phyloP scores from a whole-genome alignment of 1,140 invertebrate species.

The Oreohelix idahoensis region DNA sequence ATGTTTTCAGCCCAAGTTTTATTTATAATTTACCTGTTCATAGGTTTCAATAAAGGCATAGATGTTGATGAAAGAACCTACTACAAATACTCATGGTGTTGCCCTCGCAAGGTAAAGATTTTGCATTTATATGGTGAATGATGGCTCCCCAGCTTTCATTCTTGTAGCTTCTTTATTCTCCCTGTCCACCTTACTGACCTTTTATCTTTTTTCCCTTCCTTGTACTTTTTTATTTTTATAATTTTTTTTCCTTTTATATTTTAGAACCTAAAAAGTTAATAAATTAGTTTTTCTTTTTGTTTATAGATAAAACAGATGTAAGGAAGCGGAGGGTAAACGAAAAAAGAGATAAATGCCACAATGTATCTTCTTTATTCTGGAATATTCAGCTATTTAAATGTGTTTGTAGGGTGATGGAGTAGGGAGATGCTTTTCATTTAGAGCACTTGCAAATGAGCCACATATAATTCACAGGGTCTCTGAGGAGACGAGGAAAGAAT shows the following conservation, averaged over 20 bases:
- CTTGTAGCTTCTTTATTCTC: not conserved
- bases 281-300: not conserved
- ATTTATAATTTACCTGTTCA: not conserved
- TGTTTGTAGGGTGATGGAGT: no score
- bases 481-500: no score
- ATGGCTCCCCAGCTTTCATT: not conserved
- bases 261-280: not conserved
- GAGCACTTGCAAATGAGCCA: no score
- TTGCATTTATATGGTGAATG: no score
- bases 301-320: no score
- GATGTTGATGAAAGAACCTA: conserved; percentile 27
- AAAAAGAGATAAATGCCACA: no score
- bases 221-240: not conserved
- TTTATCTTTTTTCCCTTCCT: not conserved
- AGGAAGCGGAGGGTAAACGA: no score
- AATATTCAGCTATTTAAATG: no score
- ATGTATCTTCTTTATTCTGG: no score
- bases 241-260: not conserved
- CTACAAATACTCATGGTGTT: conserved; percentile 19
- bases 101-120: conserved; percentile 1
- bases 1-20: no score
- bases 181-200: not conserved
- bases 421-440: no score
- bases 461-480: no score
- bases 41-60: conserved; percentile 26